These are phyloP conservation scores for Salvelinus namaycush DNA, from an alignment of 2,113 vertebrate genomes.

Conservation along the genomic window DNA sequence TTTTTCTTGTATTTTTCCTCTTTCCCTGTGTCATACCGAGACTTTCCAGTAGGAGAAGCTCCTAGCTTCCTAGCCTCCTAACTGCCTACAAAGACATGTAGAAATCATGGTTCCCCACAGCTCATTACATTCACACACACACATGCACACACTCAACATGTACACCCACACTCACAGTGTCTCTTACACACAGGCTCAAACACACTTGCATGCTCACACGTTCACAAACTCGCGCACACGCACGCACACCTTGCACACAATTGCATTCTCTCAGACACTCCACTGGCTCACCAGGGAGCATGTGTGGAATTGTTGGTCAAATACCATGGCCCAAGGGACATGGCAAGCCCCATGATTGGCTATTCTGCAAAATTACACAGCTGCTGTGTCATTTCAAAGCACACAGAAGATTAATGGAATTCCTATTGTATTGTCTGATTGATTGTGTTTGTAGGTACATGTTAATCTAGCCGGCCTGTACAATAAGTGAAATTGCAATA, in stretches of 20 bases:
- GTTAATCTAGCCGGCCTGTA: no score
- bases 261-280: not conserved
- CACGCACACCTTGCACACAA: slow-evolving; percentile 8
- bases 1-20: not conserved
- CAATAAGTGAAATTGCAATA: no score
- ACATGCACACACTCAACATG: no score
- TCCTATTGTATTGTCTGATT: not conserved
- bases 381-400: not conserved
- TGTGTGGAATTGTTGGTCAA: not conserved
- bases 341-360: not conserved
- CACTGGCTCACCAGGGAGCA: not conserved
- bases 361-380: not conserved
- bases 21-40: slow-evolving; percentile 20
- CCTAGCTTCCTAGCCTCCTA: slow-evolving; percentile 8
- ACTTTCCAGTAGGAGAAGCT: slow-evolving; percentile 48
- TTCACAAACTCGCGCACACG: slow-evolving; percentile 12
- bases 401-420: not conserved
- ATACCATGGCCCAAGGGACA: not conserved
- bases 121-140: no score
- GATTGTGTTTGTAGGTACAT: no score
- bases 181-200: no score
- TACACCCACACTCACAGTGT: no score
- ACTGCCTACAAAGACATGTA: not conserved
- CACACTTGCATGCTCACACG: not conserved
- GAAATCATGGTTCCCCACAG: not conserved